Evolutionary conservation across 2,797 vertebrate genomes (phyloP), one percentile per base, ranked within the genome.

Genomic region (Numenius phaeopus): DNA sequence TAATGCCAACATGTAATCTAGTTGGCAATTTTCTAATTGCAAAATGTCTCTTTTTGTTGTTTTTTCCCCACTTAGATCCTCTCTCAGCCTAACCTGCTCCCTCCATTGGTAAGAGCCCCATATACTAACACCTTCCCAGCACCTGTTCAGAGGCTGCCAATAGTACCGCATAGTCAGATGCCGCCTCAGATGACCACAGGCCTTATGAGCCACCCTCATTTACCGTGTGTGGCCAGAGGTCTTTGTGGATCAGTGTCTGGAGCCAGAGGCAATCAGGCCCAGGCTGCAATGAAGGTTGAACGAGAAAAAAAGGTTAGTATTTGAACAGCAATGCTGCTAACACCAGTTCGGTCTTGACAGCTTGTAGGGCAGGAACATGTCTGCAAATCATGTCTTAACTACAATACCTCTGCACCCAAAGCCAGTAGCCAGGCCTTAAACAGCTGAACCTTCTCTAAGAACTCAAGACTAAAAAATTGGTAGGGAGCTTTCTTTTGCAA

Each of bases 61-160:
- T 98, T 97, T 98, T 97, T 97, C 98, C 96, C 94, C 84, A 90
- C 97, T 94, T 98, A 99, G 99, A 99, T 99, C 93, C 98, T 99
- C 98, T 99, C 99, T 96, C 99, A 99, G 97, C 99, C 99, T 97
- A 99, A 99, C 98, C 98, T 99, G 81, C 99, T 99, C 94, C 99
- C 99, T 97, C 99, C 99, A 93, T 98, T 99, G 98, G 99, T 99
- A 88, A 99, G 99, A 97, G 98, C 99, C 95, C 99, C 99, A 97
- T 99, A 99, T 96, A 98, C 98, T 87, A 99, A 99, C 98, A 99
- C 99, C 46, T 99, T 99, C 97, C 98, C 98, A 94, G 99, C 99
- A 61, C 99, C 99, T 77, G 98, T 99, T 95, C 99, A 99, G 98
- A 99, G 99, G 95, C 99, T 99, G 80, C 97, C 99, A 32, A 97